A percentile compares a stretch with the other conserved stretches of the same genome.
phyloP scores from a whole-genome alignment of 2,113 vertebrate genomes.

The Gavialis gangeticus region DNA sequence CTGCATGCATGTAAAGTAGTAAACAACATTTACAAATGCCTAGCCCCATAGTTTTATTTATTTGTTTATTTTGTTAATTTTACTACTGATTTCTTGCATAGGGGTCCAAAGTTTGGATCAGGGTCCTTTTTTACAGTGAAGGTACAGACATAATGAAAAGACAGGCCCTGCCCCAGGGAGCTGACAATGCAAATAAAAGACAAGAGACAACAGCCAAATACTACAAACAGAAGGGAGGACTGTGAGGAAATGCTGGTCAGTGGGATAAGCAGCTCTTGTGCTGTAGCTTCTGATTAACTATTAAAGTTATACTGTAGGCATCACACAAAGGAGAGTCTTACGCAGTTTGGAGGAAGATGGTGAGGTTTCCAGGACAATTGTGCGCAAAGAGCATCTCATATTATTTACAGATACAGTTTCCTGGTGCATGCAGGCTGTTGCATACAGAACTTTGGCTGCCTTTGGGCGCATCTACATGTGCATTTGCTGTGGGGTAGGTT shows the following conservation, averaged over 20 bases:
- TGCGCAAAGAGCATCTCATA: neutral
- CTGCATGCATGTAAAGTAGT: fast-evolving
- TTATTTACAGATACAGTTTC: neutral
- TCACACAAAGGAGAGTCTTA: neutral
- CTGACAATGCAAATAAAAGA: neutral
- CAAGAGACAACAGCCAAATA: neutral
- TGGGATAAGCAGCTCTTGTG: neutral
- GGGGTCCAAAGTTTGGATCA: neutral
- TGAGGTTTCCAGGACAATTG: neutral
- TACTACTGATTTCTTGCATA: too few species aligned
- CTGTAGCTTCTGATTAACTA: neutral
- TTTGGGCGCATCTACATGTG: too few species aligned
- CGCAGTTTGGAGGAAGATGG: neutral
- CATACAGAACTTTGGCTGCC: neutral
- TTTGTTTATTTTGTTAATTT: too few species aligned
- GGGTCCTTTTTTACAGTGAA: neutral
- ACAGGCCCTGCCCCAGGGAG: neutral
- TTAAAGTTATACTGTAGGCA: neutral
- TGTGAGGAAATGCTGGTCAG: neutral
- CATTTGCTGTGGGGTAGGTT: too few species aligned
- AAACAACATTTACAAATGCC: neutral
- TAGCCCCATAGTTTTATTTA: neutral
- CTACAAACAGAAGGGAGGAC: neutral
- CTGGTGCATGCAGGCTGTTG: neutral
- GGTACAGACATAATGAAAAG: neutral